Percentiles rank a stretch among this genome's conserved stretches.
Evolutionary conservation across 2,888 invertebrate genomes (phyloP).

Genomic region (Tigriopus californicus): DNA sequence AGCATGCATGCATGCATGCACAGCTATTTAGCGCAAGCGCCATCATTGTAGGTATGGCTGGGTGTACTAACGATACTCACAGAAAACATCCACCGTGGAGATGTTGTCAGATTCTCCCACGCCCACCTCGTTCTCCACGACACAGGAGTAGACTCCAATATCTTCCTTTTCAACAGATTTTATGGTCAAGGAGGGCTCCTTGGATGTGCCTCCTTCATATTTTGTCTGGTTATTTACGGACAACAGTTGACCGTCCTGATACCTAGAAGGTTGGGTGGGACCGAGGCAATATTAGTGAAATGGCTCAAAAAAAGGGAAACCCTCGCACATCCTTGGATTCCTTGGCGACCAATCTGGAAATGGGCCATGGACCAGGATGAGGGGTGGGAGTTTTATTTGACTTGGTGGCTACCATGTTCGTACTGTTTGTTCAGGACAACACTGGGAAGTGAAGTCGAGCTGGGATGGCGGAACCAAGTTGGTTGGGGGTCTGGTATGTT

Average conservation of each 20-base stretch:
- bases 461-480: no score
- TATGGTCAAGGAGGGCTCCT: conserved; percentile 55
- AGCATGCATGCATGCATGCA: conserved; percentile 4
- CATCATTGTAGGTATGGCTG: neutral
- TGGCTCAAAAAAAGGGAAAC: neutral
- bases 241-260: conserved; percentile 24
- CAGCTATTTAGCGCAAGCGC: conserved; percentile 12
- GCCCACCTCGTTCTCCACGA: conserved; percentile 58
- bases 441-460: no score
- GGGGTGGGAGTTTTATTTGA: no score
- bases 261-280: conserved; percentile 21
- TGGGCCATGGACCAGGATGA: no score
- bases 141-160: conserved; percentile 66
- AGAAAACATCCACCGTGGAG: conserved; percentile 48
- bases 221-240: conserved; percentile 30
- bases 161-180: conserved; percentile 53
- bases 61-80: conserved; percentile 2
- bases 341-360: no score
- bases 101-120: conserved; percentile 49
- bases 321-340: no score
- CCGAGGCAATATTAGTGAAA: neutral
- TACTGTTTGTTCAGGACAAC: no score
- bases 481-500: no score
- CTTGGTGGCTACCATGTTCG: no score
- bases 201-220: conserved; percentile 54